Conservation (phyloP, 2,888 invertebrate genomes). For the Neuroscelio doddi region DNA sequence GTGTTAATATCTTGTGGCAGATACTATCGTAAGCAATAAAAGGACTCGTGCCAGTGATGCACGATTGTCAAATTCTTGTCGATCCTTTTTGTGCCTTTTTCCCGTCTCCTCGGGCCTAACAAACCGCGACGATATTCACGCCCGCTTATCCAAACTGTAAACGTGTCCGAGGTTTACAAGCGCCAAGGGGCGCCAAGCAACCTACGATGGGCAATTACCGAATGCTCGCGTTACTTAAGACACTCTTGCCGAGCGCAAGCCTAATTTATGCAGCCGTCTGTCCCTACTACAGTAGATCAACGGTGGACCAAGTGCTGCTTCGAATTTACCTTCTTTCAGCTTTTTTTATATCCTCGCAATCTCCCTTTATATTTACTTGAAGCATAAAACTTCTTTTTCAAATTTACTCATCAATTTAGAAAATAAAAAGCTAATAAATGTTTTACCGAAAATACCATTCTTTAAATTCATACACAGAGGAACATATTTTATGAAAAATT, state of each 20-base stretch:
- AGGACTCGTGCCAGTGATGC: no score
- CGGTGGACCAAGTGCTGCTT: conserved; percentile 14
- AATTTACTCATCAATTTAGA: no score
- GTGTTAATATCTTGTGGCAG: conserved; percentile 8
- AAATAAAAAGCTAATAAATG: no score
- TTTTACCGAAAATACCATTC: no score
- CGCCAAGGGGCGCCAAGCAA: conserved; percentile 40
- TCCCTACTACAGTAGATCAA: conserved; percentile 29
- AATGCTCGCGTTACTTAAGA: conserved; percentile 44
- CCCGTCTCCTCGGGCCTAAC: conserved; percentile 2
- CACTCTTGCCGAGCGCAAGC: conserved; percentile 33
- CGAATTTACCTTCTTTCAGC: conserved; percentile 6
- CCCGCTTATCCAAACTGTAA: conserved; percentile 28
- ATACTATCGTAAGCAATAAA: not conserved
- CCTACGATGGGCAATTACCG: conserved; percentile 46
- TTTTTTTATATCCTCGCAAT: not conserved
- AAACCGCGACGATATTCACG: conserved; percentile 22
- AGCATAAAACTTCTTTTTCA: not conserved
- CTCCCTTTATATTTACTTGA: not conserved
- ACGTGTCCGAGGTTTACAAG: conserved; percentile 39
- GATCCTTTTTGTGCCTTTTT: not conserved
- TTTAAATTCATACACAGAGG: no score
- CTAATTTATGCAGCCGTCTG: conserved; percentile 50
- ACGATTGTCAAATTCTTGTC: conserved; percentile 5
- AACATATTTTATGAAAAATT: no score